These are phyloP conservation scores for Ispidina lecontei DNA, from an alignment of 2,797 vertebrate species.

Conservation along the genomic window DNA sequence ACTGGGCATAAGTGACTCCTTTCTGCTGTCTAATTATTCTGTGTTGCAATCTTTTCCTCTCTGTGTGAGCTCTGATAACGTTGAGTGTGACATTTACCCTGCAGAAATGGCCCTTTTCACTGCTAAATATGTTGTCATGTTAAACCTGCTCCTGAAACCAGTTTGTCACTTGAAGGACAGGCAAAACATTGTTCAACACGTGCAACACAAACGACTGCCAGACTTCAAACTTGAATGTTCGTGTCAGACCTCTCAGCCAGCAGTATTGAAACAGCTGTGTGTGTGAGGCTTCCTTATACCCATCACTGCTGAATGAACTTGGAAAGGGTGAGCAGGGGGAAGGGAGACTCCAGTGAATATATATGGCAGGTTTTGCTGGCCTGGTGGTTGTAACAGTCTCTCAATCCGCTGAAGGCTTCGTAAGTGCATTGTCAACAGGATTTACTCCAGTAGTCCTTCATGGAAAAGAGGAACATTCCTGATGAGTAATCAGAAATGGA, in stretches of 20 bases:
- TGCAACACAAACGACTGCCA: not conserved
- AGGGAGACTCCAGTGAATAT: not conserved
- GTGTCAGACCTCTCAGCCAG: not conserved
- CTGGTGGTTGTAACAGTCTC: not conserved
- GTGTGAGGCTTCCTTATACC: not conserved
- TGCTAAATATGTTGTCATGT: not conserved
- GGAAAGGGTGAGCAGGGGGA: not conserved
- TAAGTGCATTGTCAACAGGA: not conserved
- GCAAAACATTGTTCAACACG: not conserved
- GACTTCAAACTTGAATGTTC: not conserved
- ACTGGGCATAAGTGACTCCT: not conserved
- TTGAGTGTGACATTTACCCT: not conserved
- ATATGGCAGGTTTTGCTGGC: not conserved
- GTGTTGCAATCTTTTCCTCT: not conserved
- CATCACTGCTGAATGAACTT: not conserved
- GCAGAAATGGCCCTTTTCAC: not conserved
- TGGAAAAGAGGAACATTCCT: not conserved
- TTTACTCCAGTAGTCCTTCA: not conserved
- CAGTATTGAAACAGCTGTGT: not conserved
- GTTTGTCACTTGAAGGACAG: not conserved
- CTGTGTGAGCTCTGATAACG: not conserved
- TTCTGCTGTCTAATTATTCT: not conserved
- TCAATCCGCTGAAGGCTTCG: not conserved
- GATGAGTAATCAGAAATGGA: not conserved
- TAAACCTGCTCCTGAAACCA: constrained; percentile 13